Base-by-base conservation (phyloP, 2,888 invertebrate species). In the Aleiodes alternator region DNA sequence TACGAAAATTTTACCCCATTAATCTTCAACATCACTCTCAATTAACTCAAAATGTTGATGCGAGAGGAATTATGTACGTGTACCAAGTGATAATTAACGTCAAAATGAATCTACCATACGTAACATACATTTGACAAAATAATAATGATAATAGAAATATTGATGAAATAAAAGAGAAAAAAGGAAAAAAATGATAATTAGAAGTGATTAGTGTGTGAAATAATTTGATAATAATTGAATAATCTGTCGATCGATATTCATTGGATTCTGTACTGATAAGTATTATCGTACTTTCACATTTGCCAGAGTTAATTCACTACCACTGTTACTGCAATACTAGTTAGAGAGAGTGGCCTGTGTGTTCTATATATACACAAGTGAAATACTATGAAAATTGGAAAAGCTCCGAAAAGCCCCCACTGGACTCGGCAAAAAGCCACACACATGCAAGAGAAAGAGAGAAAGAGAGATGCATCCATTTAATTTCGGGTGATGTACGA, bases 401-500 rank as follows among this genome's bases (percentile, higher is more conserved):
- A 61, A 61, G 31, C 12, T 14, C 12, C 7, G 38, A n/a, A 34
- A 38, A 38, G 61, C 55, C 56, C 70, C 57, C 70, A 43, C 57
- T 38, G 57, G 70, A 56, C 56, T 70, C 38, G 29, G 43, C 43
- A 3, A 43, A 43, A 43, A 43, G 11, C 9, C 43, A 9, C 34
- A 34, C 34, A 34, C 16, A 23, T n/a, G 16, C 9, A 9, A 9
- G 11, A 9, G 43, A 9, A 8, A 9, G 43, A 16, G 16, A 16
- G 38, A 38, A 6, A 16, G 61, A 8, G 43, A 12, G 34, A 29
- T 14, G 76, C 76, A 73, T 78, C 78, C 80, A 80, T 82, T 82
- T 81, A 78, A 78, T 80, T 80, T 80, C 78, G 78, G 79, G 77
- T 82, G 84, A 82, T 82, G 81, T 82, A 82, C 81, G 81, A 83